A percentile compares a stretch with the other conserved stretches of the same genome.
These are phyloP conservation scores for Hecatera dysodea DNA, from an alignment of 2,888 invertebrate species.

Conservation along the genomic window DNA sequence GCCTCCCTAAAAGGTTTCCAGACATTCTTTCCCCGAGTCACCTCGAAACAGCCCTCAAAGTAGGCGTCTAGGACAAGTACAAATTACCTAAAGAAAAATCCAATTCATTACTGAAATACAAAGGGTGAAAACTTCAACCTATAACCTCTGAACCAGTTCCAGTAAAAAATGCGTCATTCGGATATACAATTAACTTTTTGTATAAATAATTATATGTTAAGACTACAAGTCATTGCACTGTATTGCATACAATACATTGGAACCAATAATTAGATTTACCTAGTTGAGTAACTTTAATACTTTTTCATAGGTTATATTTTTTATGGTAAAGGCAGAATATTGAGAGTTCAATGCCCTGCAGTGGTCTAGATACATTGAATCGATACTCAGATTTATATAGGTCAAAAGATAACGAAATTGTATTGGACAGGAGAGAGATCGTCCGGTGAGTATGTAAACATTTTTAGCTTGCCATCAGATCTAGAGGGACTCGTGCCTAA, in stretches of 20 bases:
- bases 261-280: constrained; percentile 34
- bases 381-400: constrained; percentile 13
- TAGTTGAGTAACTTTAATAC: neutral
- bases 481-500: too few relatives aligned
- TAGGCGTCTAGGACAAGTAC: too few relatives aligned
- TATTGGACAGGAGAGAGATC: neutral
- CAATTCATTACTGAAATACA: neutral
- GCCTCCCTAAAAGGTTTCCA: too few relatives aligned
- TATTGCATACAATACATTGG: constrained; percentile 21
- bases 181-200: neutral
- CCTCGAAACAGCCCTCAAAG: too few relatives aligned
- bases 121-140: constrained; percentile 5
- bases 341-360: neutral
- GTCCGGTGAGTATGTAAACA: neutral
- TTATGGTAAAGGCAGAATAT: neutral
- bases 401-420: neutral
- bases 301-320: neutral
- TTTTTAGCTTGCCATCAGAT: neutral
- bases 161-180: neutral
- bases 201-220: constrained; percentile 1
- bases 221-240: constrained; percentile 39
- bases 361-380: constrained; percentile 16
- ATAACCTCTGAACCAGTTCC: constrained; percentile 8
- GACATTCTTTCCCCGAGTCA: too few relatives aligned
- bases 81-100: neutral